Percentiles rank a stretch among this genome's conserved stretches.
These are phyloP conservation scores for Wiebesia pumilae DNA, from an alignment of 1,140 invertebrate genomes.

Conservation along the genomic window DNA sequence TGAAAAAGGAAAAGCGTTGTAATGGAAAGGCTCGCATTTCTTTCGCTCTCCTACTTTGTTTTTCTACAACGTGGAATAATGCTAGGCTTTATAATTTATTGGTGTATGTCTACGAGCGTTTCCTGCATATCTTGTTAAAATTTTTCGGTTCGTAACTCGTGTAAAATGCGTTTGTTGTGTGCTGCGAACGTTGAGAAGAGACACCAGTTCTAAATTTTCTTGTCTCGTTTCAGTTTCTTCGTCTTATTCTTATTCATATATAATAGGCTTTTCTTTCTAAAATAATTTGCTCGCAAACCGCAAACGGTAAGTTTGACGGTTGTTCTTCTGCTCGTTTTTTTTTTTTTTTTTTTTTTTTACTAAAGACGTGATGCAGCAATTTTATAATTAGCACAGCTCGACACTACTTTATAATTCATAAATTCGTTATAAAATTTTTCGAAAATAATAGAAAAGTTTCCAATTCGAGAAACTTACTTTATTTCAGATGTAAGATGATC, in stretches of 20 bases:
- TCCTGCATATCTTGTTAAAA: neutral
- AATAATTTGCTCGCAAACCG: too few relatives aligned
- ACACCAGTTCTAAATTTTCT: neutral
- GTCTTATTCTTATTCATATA: neutral
- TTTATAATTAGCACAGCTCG: too few relatives aligned
- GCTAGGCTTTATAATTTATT: slow-evolving; percentile 10
- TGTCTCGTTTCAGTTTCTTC: neutral
- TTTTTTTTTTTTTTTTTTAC: too few relatives aligned
- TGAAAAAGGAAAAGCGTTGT: slow-evolving; percentile 42
- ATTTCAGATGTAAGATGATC: too few relatives aligned
- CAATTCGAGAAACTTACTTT: too few relatives aligned
- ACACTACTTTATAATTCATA: too few relatives aligned
- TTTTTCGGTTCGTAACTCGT: neutral
- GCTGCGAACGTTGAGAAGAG: neutral
- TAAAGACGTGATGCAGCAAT: too few relatives aligned
- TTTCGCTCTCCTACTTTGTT: slow-evolving; percentile 33
- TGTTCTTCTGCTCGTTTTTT: too few relatives aligned
- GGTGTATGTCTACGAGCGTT: neutral
- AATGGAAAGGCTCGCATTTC: slow-evolving; percentile 36
- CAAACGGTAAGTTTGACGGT: too few relatives aligned
- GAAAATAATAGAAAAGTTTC: too few relatives aligned
- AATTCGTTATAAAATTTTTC: too few relatives aligned
- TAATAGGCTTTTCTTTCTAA: neutral
- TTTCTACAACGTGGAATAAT: neutral
- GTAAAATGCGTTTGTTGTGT: neutral